Conservation (phyloP, 2,888 invertebrate genomes). For the Aelia acuminata region DNA sequence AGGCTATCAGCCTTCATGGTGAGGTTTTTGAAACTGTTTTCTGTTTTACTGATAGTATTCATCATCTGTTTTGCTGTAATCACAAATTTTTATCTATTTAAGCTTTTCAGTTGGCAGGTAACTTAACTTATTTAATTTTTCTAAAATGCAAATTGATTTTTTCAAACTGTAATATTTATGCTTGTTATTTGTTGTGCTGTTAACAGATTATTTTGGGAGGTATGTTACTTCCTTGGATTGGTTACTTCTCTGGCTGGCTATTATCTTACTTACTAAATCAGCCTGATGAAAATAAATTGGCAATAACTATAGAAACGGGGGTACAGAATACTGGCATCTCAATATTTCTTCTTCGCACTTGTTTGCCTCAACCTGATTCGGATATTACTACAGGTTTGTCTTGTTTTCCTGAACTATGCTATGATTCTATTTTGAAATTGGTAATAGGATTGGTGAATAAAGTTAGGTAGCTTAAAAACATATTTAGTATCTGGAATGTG, state of each 20-base stretch:
- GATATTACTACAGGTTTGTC: constrained; percentile 85
- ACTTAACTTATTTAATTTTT: constrained; percentile 66
- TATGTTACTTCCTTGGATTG: constrained; percentile 85
- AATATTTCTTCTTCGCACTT: constrained; percentile 87
- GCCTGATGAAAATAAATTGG: constrained; percentile 79
- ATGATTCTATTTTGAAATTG: no score
- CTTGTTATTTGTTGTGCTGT: constrained; percentile 58
- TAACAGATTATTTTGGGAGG: constrained; percentile 84
- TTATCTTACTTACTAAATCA: constrained; percentile 76
- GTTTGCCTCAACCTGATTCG: constrained; percentile 86
- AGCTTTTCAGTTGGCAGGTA: constrained; percentile 90
- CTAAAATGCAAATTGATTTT: constrained; percentile 23
- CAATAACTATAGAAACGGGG: constrained; percentile 93
- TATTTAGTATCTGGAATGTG: no score
- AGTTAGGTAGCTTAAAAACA: no score
- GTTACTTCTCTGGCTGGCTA: constrained; percentile 80
- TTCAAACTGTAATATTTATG: neutral
- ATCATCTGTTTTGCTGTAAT: constrained; percentile 89
- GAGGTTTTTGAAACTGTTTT: constrained; percentile 87
- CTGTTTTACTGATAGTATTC: constrained; percentile 83
- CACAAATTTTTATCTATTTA: constrained; percentile 91
- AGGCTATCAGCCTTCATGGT: constrained; percentile 80
- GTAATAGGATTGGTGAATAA: no score
- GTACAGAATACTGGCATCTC: constrained; percentile 95
- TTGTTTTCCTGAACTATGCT: neutral